Percentiles rank a stretch among this genome's conserved stretches.
Conservation (phyloP, 2,113 vertebrate species). For the Progne subis region DNA sequence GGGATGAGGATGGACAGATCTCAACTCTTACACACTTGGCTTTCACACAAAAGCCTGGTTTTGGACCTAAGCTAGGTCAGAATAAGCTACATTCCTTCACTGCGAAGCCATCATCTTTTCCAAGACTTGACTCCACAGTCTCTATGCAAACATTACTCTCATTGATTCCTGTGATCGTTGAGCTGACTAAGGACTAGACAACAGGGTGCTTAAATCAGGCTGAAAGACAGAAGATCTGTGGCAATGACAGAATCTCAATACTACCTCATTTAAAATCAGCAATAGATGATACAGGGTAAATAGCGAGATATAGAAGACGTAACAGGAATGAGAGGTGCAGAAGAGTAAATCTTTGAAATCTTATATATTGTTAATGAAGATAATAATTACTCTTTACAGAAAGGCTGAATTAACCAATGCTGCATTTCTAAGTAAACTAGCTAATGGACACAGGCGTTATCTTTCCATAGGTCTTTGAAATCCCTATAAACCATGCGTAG, state of each 20-base stretch:
- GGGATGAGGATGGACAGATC: not conserved
- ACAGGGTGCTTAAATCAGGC: not conserved
- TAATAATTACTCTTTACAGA: constrained; percentile 65
- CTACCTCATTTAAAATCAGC: constrained; percentile 47
- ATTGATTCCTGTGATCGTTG: constrained; percentile 18
- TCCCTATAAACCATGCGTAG: constrained; percentile 43
- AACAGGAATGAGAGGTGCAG: constrained; percentile 23
- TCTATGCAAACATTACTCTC: not conserved
- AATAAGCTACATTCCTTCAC: not conserved
- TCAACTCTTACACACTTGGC: not conserved
- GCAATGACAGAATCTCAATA: constrained; percentile 55
- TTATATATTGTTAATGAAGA: constrained; percentile 70
- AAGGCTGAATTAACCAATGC: constrained; percentile 41
- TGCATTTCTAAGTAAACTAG: constrained; percentile 58
- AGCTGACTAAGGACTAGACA: constrained; percentile 57
- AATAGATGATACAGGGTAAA: constrained; percentile 2
- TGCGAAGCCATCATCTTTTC: not conserved
- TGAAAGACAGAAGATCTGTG: constrained; percentile 37
- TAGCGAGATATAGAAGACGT: not conserved
- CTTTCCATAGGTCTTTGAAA: constrained; percentile 43
- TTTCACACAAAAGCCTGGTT: not conserved
- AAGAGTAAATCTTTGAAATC: constrained; percentile 56
- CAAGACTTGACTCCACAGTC: not conserved
- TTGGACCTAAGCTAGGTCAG: not conserved
- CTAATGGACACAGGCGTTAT: constrained; percentile 65